Evolutionary conservation across 1,140 invertebrate species (phyloP), one percentile per base, ranked within the genome.

Genomic region (Radopholus similis): DNA sequence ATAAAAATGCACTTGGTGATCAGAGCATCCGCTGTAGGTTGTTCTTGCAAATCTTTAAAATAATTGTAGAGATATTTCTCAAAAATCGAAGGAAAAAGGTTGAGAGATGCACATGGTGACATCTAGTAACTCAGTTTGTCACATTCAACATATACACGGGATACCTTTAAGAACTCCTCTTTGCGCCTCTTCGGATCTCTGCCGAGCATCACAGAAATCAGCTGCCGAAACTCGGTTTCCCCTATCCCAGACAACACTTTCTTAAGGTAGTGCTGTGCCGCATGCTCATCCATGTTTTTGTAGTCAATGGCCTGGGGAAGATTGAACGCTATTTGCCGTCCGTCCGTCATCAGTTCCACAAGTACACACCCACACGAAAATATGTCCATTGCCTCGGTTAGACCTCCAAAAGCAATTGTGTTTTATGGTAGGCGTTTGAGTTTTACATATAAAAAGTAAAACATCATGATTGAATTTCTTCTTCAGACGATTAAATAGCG

Each of bases 351-450:
- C 28, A 81, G 42, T 49, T 81, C 79, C 15, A 77, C 66, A 2
- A 81, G 37, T 34, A 81, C 74, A 66, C 79, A 81, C 18, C 76
- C 79, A 32, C 74, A 65, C 18, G 78, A 71, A 35, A 83, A 81
- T 37, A 81, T 80, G 54, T 81, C 79, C 79, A 81, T 81, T 44
- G 58, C 69, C n/a, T 77, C 78, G 23, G 73, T 82, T 40, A 83
- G 54, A 21, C 65, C 70, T 76, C 23, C n/a, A 65, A 53, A 34
- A 38, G 72, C 15, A 34, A 34, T 53, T 56, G 8, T 59, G 63
- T 5, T 64, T 11, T 49, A 68, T 28, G 15, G 26, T 47, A 47
- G 44, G 44, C 18, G 6, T 6, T 4, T 8, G 0, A 26, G 23
- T 23, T 11, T 2, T 34, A 15, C 4, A 18, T 9, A 51, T 13